phyloP scores from a whole-genome alignment of 2,113 vertebrate species.

The Malurus alboscapulatus region DNA sequence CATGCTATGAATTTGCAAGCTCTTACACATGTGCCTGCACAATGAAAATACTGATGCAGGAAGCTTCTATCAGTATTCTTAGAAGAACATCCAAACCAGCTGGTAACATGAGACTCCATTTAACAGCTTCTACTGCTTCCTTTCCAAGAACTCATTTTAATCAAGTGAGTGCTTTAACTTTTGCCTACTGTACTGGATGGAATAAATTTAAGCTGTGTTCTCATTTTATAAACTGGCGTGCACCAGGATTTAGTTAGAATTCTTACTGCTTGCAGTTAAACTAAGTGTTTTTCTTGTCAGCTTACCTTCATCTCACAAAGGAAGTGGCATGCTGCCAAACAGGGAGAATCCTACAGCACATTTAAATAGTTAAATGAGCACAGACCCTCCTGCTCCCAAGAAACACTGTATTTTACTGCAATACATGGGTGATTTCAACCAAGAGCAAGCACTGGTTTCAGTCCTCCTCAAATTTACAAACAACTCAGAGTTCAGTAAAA shows the following conservation, averaged over 20 bases:
- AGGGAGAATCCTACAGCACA: neutral
- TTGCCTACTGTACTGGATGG: conserved; percentile 12
- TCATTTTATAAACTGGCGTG: neutral
- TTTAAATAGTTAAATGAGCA: neutral
- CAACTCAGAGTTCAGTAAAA: neutral
- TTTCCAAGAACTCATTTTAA: conserved; percentile 35
- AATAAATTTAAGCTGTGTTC: conserved; percentile 28
- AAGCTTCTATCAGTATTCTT: neutral
- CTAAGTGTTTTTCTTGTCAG: neutral
- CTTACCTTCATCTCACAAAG: neutral
- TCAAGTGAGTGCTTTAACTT: conserved; percentile 4
- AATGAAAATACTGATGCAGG: neutral
- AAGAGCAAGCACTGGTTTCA: neutral
- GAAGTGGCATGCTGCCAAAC: neutral
- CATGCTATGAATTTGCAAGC: neutral
- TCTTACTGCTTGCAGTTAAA: neutral
- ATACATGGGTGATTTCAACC: neutral
- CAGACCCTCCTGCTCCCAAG: neutral
- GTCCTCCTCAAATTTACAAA: neutral
- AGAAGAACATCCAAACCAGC: conserved; percentile 35
- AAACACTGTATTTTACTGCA: neutral
- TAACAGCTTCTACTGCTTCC: conserved; percentile 27
- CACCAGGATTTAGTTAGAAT: neutral
- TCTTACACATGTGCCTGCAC: neutral
- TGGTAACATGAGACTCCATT: conserved; percentile 33